Conservation (phyloP, 2,888 invertebrate species). For the Augiades crinisus region DNA sequence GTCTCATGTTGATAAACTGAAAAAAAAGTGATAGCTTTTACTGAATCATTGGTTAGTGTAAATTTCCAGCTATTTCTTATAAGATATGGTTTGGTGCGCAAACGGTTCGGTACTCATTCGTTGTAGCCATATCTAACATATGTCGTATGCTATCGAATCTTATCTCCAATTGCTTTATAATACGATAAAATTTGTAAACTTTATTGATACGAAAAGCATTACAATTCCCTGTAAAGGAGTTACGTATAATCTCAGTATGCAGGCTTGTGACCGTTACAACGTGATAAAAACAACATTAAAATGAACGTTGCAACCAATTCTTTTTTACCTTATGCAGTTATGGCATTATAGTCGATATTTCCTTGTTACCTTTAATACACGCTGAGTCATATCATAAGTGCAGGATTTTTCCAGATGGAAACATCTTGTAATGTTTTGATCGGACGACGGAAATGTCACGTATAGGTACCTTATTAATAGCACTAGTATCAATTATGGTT, state of each 20-base stretch:
- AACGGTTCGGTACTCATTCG: too few relatives aligned
- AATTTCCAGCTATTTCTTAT: too few relatives aligned
- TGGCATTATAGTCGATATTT: background rate
- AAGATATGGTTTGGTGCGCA: too few relatives aligned
- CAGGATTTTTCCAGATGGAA: background rate
- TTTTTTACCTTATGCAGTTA: too few relatives aligned
- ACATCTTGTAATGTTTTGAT: background rate
- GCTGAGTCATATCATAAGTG: background rate
- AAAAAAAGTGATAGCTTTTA: too few relatives aligned
- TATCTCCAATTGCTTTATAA: background rate
- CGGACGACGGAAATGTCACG: background rate
- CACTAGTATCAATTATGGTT: too few relatives aligned
- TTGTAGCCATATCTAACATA: background rate
- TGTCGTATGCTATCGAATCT: background rate
- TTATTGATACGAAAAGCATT: background rate
- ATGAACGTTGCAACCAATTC: background rate
- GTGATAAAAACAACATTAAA: too few relatives aligned
- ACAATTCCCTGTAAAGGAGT: background rate
- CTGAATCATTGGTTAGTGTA: too few relatives aligned
- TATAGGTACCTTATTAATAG: too few relatives aligned
- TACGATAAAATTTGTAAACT: slow-evolving; percentile 15
- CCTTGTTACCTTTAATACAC: too few relatives aligned
- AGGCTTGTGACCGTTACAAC: background rate
- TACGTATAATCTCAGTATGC: background rate
- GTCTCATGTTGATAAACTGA: too few relatives aligned